Evolutionary conservation across 2,888 invertebrate species (phyloP).

Genomic region (Pseudolycoriella hygida): DNA sequence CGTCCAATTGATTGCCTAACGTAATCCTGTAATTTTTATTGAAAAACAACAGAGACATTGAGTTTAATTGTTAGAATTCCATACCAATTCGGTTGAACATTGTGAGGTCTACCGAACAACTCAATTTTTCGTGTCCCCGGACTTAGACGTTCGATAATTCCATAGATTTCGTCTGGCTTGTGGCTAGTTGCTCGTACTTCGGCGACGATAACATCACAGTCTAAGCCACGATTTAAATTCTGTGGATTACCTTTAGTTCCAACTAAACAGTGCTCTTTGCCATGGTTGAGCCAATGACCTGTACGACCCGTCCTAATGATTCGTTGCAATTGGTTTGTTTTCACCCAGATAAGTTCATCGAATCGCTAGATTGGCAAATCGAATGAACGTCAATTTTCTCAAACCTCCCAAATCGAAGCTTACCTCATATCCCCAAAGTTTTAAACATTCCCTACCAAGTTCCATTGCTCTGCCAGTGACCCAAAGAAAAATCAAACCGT

Average conservation of each 20-base stretch:
- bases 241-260: slow-evolving; percentile 93
- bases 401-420: too few species aligned
- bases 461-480: slow-evolving; percentile 80
- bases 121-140: slow-evolving; percentile 96
- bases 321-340: slow-evolving; percentile 92
- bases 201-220: slow-evolving; percentile 96
- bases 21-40: slow-evolving; percentile 45
- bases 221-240: slow-evolving; percentile 78
- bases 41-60: slow-evolving; percentile 3
- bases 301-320: slow-evolving; percentile 94
- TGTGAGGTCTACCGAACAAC: slow-evolving; percentile 90
- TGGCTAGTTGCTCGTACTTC: slow-evolving; percentile 96
- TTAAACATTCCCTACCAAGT: slow-evolving; percentile 84
- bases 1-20: slow-evolving; percentile 91
- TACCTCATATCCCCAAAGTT: slow-evolving; percentile 84
- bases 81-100: slow-evolving; percentile 93
- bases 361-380: slow-evolving; percentile 49
- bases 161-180: slow-evolving; percentile 97
- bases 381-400: too few species aligned
- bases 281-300: slow-evolving; percentile 97
- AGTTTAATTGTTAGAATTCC: not conserved
- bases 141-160: slow-evolving; percentile 88
- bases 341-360: slow-evolving; percentile 97
- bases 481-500: slow-evolving; percentile 93
- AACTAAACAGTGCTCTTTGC: slow-evolving; percentile 92